Evolutionary conservation across 1,140 invertebrate species (phyloP), one percentile per base, ranked within the genome.

Genomic region (Phymastichus coffea): DNA sequence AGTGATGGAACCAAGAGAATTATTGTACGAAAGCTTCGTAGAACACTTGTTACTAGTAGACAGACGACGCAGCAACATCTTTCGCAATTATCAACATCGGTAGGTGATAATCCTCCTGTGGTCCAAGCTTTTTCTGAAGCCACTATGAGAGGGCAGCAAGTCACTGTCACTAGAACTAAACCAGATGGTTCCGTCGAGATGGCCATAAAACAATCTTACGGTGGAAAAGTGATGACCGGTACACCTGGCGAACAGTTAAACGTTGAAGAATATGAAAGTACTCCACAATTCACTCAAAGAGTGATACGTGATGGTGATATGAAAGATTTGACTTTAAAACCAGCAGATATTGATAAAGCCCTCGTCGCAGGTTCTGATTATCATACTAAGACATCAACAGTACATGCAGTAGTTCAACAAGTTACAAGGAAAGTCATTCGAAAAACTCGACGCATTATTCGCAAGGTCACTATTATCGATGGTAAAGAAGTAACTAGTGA

Each of bases 401-500:
- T 92, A 0, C 85, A 85, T 23, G 87, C 89, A 15, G 86, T 91
- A 8, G 88, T 91, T 7, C 88, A 92, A 66, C 88, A 92, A 79
- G 87, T 92, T 4, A 90, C 87, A 0, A 85, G 87, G 64, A 84
- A 85, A 75, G 85, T 90, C 25, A 87, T 91, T 41, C 84, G 88
- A 63, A 91, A 85, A 71, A 89, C 84, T 44, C 84, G 86, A 44
- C 86, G 86, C 66, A 88, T 90, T 41, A 89, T 91, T 37, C 81
- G 88, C 48, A 85, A 86, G 66, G 82, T 91, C 4, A 86, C 87
- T 0, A 87, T 93, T 8, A 85, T 93, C 53, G 87, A 94, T 73
- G 91, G 91, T 1, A 89, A 91, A 78, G 90, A 93, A 75, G 86
- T 88, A 65, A 84, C 90, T 0, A 87, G 85, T 9, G 91, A 93